A percentile compares a stretch with the other conserved stretches of the same genome.
Evolutionary conservation across 2,888 invertebrate species (phyloP).

Genomic region (Campaea margaritaria): DNA sequence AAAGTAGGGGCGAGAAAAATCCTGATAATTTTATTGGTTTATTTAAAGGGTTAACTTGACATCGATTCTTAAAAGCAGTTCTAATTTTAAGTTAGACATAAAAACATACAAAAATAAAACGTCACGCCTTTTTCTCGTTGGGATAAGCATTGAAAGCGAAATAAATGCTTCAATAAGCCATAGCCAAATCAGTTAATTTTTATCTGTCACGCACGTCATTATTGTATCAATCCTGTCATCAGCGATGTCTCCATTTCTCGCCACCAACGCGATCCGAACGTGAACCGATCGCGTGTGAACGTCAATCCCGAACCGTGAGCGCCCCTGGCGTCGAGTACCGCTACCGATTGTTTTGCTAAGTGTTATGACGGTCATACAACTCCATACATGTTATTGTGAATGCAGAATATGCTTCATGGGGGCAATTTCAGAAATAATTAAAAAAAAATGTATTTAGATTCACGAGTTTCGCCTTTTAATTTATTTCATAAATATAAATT

Average conservation of each 20-base stretch:
- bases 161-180: neutral
- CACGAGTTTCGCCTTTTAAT: no score
- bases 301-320: constrained; percentile 64
- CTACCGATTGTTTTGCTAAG: constrained; percentile 79
- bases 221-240: constrained; percentile 16
- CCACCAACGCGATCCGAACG: constrained; percentile 1
- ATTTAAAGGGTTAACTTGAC: no score
- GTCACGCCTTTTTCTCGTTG: no score
- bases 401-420: neutral
- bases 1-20: no score
- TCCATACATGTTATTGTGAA: neutral
- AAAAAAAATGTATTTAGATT: neutral
- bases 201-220: constrained; percentile 1
- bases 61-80: no score
- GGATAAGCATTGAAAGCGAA: neutral
- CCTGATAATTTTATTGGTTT: no score
- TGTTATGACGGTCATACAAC: constrained; percentile 51
- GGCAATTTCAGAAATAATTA: neutral
- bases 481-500: no score
- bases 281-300: constrained; percentile 67
- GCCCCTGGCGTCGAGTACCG: constrained; percentile 72
- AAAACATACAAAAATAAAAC: no score
- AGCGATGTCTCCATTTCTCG: constrained; percentile 22
- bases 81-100: no score
- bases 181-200: neutral